Base-by-base conservation (phyloP, 2,113 vertebrate species). In the Tenebrosternarchus preto region DNA sequence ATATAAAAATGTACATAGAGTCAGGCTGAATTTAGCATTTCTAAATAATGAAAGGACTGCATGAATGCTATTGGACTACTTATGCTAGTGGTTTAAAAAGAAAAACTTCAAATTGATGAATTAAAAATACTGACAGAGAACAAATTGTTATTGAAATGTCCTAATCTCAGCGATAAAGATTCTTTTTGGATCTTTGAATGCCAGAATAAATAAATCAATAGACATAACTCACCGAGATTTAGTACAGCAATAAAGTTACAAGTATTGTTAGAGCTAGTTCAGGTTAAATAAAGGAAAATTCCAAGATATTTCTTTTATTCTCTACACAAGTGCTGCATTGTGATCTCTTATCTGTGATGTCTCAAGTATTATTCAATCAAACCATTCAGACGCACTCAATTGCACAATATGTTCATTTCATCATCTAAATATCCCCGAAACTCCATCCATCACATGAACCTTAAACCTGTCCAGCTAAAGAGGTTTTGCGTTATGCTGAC, bases 311-410 rank as follows among this genome's bases (percentile, higher is more conserved):
- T 31, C 12, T 69, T 69, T 43, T 3, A 59, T 53, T 68, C 64
- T 43, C 27, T 33, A 60, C 22, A n/a, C 11, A 76, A 70, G 29
- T 50, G 4, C 20, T 17, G 0, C 33, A 6, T 63, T 71, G 39
- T 76, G 29, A 63, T 63, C 0, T 29, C 24, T 70, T 1, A n/a
- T 39, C 20, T 36, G 9, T 33, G n/a, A 33, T 3, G 7, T 63
- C n/a, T 27, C 36, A 71, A n/a, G 27, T 43, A 24, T 69, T 78
- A 78, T 69, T 56, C 36, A 29, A 20, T 29, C 27, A 78, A 50
- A 19, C 5, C 6, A 2, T 29, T 24, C 20, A 17, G 39, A 60
- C 55, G 33, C 64, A 39, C 64, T 36, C 6, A 19, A 39, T 19
- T 7, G 15, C 27, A 43, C 55, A 36, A 69, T 81, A 61, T 29